Percentiles rank a stretch among this genome's conserved stretches.
These are phyloP conservation scores for Callithrix jacchus DNA, from an alignment of 2,113 vertebrate genomes.

Conservation along the genomic window DNA sequence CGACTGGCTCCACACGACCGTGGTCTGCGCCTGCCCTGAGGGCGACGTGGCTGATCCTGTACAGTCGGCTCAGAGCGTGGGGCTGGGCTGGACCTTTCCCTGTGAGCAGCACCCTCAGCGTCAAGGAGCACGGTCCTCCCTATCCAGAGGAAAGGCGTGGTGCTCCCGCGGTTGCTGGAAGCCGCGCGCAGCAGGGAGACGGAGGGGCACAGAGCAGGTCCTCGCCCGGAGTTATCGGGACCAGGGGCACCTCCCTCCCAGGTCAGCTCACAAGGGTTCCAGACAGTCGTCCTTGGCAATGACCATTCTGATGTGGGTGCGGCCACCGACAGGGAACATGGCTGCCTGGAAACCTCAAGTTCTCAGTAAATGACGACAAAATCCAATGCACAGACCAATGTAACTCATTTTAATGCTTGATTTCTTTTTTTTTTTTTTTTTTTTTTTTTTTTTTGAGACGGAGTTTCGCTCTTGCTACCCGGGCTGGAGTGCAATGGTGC, in stretches of 20 bases:
- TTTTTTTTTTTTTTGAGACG: no score
- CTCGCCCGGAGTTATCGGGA: accelerated
- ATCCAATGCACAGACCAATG: accelerated
- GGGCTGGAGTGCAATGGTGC: no score
- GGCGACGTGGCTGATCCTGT: not conserved
- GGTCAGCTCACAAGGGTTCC: accelerated
- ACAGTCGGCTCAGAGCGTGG: not conserved
- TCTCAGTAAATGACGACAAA: not conserved
- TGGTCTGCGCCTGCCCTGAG: not conserved
- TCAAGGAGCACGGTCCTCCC: no score
- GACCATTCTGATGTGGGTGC: not conserved
- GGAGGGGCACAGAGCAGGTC: accelerated
- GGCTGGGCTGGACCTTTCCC: not conserved
- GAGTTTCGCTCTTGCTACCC: no score
- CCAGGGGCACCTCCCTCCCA: no score
- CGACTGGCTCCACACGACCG: accelerated
- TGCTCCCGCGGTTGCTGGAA: no score
- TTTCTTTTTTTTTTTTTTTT: no score
- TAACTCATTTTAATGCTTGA: accelerated
- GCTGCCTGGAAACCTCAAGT: accelerated
- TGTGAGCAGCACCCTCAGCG: no score
- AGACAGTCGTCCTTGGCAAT: accelerated
- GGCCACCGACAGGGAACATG: accelerated
- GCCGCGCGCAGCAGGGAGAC: no score
- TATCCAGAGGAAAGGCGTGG: no score